Base-by-base conservation (phyloP, 2,888 invertebrate species). In the Campoplex nolae region DNA sequence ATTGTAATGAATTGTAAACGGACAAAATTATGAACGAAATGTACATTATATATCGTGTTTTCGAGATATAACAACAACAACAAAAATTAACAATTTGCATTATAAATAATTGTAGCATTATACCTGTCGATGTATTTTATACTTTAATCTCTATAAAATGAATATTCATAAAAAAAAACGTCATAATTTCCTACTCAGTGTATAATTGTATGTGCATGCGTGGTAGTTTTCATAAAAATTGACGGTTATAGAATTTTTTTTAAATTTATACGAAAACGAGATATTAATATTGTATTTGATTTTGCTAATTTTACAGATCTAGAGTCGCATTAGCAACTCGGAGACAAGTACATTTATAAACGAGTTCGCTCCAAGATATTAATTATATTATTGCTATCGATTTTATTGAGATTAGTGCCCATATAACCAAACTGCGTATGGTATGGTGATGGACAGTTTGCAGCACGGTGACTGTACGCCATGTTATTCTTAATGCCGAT, bases 61-160 rank as follows among this genome's bases (percentile, higher is more conserved):
- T 45, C 75, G 70, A 74, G 62, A 62, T 62, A 62, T 32, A 62
- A 62, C 62, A 32, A 58, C 58, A 58, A 23, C 23, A 23, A 62
- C 32, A 71, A 38, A 28, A 28, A 51, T 32, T 71, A 71, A 51
- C 82, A 83, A 83, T 79, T 90, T 88, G 74, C 88, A 89, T 88
- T 91, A 90, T 91, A 90, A 91, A 91, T 88, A 90, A 85, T 89
- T 86, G 90, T 89, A 89, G 90, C 84, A 88, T 89, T 88, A 88
- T 78, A 80, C 67, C 67, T 42, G 28, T 90, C 90, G 90, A 90
- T 91, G 90, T 91, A 91, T 91, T 90, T 92, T 91, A 89, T 90
- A 91, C 91, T 84, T 90, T 89, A 89, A 88, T 90, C 89, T 91
- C 89, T 88, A 90, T 85, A 77, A 77, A 38, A 67, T 23, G 75